These are phyloP conservation scores for Solea senegalensis DNA, from an alignment of 2,113 vertebrate species.

Conservation along the genomic window DNA sequence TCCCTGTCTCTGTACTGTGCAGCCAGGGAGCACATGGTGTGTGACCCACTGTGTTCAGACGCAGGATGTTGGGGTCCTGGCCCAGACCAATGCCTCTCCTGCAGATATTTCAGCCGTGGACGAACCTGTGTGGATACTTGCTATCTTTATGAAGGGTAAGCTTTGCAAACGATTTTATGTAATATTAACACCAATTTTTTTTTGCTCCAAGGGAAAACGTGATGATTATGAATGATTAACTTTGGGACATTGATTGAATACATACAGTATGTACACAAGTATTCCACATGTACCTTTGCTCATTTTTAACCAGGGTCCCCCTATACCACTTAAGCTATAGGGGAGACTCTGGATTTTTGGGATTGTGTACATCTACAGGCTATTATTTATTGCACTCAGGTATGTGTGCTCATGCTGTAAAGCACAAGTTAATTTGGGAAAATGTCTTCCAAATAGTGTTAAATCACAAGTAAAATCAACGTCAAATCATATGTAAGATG, in stretches of 20 bases:
- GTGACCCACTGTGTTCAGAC: constrained; percentile 91
- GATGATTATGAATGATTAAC: not conserved
- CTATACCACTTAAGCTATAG: too few relatives aligned
- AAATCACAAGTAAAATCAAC: too few relatives aligned
- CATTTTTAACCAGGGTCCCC: too few relatives aligned
- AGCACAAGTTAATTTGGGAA: too few relatives aligned
- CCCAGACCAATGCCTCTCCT: constrained; percentile 93
- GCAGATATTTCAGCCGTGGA: constrained; percentile 91
- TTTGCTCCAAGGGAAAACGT: not conserved
- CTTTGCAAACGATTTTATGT: not conserved
- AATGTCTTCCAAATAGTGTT: too few relatives aligned
- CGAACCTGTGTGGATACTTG: constrained; percentile 91
- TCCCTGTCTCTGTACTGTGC: constrained; percentile 52
- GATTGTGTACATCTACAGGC: too few relatives aligned
- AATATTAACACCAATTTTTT: not conserved
- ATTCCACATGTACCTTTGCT: too few relatives aligned
- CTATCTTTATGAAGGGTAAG: constrained; percentile 94
- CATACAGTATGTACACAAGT: too few relatives aligned
- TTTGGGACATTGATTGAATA: not conserved
- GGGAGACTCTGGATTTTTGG: too few relatives aligned
- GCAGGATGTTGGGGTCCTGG: constrained; percentile 96
- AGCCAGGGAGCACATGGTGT: constrained; percentile 92
- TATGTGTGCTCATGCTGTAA: too few relatives aligned
- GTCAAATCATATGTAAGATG: too few relatives aligned
- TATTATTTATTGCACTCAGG: too few relatives aligned